Evolutionary conservation across 2,888 invertebrate genomes (phyloP), one percentile per base, ranked within the genome.

Genomic region (Nycteola revayana): DNA sequence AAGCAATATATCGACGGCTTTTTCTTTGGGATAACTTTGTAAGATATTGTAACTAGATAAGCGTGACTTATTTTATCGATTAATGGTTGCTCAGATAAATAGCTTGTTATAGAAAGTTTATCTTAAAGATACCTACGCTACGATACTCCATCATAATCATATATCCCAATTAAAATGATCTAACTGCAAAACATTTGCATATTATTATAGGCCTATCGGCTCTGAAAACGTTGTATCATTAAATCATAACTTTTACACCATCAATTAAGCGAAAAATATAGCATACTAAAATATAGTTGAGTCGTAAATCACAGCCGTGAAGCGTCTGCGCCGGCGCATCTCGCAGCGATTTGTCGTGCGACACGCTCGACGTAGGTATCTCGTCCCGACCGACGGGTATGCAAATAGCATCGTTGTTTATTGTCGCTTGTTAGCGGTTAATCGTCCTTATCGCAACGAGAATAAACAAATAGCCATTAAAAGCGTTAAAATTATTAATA

Each of bases 401-500:
- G 69, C 65, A 72, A 77, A 77, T 72, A 45, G 55, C 41, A 60
- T 59, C 59, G 58, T 59, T 53, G 59, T 59, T 62, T 66, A 66
- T 69, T 58, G 61, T 60, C 60, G 52, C 63, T 74, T 66, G 76
- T 77, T 78, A 79, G 57, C 71, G 65, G 65, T 71, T 77, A 77
- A 83, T 80, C 73, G 74, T 37, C 57, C 66, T 73, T 75, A 77
- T 75, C 75, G 68, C 72, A 63, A 59, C 64, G 34, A 56, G 66
- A 73, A 76, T 78, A 79, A 80, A 84, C 85, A 83, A 83, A 82
- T 75, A 74, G 57, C 65, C 67, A 70, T 81, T 76, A 74, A 65
- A 64, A 58, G 69, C 59, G 77, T 75, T 72, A 76, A 78, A 75
- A 73, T 84, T 79, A 80, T 77, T 76, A 81, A 77, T 80, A 75